Percentiles rank a stretch among this genome's conserved stretches.
Conservation (phyloP, 2,113 vertebrate genomes). For the Rana temporaria region DNA sequence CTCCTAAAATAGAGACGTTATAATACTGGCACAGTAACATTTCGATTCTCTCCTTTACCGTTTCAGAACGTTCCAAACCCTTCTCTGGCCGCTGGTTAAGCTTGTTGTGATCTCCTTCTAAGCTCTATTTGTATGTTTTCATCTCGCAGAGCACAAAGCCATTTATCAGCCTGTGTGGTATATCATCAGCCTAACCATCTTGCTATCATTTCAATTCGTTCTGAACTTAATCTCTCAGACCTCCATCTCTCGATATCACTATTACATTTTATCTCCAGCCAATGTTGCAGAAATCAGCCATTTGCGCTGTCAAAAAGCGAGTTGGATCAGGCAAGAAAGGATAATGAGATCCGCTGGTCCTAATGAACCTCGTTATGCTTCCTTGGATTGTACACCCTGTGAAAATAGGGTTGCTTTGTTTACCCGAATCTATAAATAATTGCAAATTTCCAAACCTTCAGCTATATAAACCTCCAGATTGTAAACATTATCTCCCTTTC, state of each 20-base stretch:
- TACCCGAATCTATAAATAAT: constrained; percentile 52
- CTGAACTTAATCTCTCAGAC: constrained; percentile 63
- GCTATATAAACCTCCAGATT: constrained; percentile 51
- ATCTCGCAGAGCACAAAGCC: constrained; percentile 2
- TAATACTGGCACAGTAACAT: too few species aligned
- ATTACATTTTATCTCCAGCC: constrained; percentile 57
- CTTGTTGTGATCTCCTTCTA: constrained; percentile 7
- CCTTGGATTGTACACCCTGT: constrained; percentile 47
- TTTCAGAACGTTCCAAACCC: background rate
- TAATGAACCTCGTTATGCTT: constrained; percentile 62
- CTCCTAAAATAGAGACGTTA: too few species aligned
- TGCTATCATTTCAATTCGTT: constrained; percentile 62
- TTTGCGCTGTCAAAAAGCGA: constrained; percentile 42
- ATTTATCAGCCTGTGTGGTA: constrained; percentile 28
- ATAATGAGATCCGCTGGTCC: constrained; percentile 57
- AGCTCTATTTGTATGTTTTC: constrained; percentile 10
- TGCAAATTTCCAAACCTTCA: constrained; percentile 57
- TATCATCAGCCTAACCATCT: constrained; percentile 58
- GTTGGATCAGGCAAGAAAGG: constrained; percentile 48
- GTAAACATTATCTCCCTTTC: constrained; percentile 47
- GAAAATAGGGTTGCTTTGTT: constrained; percentile 61
- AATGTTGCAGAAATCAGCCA: constrained; percentile 50
- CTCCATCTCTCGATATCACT: constrained; percentile 56
- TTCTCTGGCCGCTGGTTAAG: background rate
- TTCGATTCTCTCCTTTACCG: too few species aligned